phyloP scores from a whole-genome alignment of 1,140 invertebrate species.

The Eriocheir sinensis region DNA sequence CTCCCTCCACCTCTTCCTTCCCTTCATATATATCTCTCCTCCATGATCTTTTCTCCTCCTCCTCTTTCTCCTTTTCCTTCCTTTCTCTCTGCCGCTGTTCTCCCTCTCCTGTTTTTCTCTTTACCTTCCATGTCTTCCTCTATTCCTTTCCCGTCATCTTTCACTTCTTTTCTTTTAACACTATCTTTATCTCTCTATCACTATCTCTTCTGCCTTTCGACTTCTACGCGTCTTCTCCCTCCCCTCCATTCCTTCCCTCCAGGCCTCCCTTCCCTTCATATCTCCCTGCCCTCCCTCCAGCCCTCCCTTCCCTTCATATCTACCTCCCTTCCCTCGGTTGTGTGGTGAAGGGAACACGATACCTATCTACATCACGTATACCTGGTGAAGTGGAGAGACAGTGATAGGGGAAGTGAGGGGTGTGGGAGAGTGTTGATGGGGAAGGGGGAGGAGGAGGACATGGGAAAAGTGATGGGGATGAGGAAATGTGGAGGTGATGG shows the following conservation, averaged over 20 bases:
- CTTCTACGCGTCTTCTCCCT: background rate
- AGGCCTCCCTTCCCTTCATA: background rate
- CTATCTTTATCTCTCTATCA: constrained; percentile 24
- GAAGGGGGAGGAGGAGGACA: background rate
- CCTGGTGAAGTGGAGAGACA: background rate
- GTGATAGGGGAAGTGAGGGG: background rate
- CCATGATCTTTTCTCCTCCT: no score
- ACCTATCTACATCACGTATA: constrained; percentile 1
- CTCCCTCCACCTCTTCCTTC: no score
- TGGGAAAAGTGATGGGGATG: background rate
- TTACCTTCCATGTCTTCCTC: background rate
- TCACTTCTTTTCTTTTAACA: background rate
- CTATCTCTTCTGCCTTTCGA: background rate
- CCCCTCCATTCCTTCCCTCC: background rate
- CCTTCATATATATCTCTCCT: no score
- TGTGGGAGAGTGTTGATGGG: background rate
- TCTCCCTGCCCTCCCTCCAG: background rate
- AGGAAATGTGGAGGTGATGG: background rate
- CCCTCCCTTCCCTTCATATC: background rate
- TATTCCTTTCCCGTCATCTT: background rate
- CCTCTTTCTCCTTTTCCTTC: no score
- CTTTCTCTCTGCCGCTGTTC: no score
- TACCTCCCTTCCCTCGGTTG: background rate
- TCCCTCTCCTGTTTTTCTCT: no score
- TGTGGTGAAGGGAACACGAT: no score